Conservation (phyloP, 1,140 invertebrate genomes). For the Hydropsyche tenuis region DNA sequence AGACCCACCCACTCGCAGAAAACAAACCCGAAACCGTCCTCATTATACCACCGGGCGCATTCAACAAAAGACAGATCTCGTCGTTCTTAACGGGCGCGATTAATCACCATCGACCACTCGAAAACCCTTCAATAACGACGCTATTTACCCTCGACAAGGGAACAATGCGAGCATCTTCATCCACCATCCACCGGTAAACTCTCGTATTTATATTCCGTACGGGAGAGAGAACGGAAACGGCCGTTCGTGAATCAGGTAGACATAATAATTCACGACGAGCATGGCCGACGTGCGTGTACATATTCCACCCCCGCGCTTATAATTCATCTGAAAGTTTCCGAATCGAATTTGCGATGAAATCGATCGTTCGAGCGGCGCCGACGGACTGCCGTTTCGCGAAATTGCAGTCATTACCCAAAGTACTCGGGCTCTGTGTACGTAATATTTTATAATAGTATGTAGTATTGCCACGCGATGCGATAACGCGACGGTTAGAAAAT, state of each 20-base stretch:
- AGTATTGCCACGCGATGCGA: background rate
- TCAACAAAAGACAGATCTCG: too few relatives aligned
- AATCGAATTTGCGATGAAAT: background rate
- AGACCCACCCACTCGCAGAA: too few relatives aligned
- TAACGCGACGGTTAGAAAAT: background rate
- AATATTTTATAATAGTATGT: background rate
- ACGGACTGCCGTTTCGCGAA: background rate
- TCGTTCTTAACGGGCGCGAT: background rate
- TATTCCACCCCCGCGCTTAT: background rate
- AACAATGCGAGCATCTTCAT: background rate
- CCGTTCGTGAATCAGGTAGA: background rate
- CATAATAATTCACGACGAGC: background rate
- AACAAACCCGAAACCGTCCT: too few relatives aligned
- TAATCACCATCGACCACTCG: background rate
- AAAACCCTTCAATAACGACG: background rate
- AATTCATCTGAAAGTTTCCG: background rate
- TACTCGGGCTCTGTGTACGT: background rate
- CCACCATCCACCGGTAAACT: too few relatives aligned
- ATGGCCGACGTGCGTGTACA: background rate
- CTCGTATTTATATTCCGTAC: too few relatives aligned
- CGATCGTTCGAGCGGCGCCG: slow-evolving; percentile 1
- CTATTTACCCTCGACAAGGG: background rate
- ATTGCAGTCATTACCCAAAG: slow-evolving; percentile 20
- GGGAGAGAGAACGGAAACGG: background rate
- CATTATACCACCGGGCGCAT: too few relatives aligned